Evolutionary conservation across 2,113 vertebrate genomes (phyloP).

Genomic region (Chionomys nivalis): DNA sequence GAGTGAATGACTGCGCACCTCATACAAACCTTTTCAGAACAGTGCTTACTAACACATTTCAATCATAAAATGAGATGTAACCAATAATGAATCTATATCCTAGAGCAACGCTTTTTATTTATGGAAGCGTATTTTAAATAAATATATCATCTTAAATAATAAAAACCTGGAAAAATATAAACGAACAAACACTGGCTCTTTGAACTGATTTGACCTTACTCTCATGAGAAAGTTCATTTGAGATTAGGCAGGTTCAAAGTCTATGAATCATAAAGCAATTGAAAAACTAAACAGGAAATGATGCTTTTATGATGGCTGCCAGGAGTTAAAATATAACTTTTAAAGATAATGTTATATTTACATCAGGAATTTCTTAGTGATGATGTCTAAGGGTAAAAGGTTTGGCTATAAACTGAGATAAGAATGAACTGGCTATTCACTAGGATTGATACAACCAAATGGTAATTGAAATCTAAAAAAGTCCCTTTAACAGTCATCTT

Average conservation of each 20-base stretch:
- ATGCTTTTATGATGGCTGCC: conserved; percentile 42
- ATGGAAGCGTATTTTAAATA: conserved; percentile 50
- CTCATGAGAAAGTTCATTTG: conserved; percentile 62
- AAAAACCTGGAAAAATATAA: background rate
- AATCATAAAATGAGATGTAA: conserved; percentile 27
- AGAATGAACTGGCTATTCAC: background rate
- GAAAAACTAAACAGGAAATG: conserved; percentile 61
- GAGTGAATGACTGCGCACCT: background rate
- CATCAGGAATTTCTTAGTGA: conserved; percentile 46
- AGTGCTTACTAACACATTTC: background rate
- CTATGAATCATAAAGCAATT: conserved; percentile 72
- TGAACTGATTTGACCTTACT: conserved; percentile 70
- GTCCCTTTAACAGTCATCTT: conserved; percentile 24
- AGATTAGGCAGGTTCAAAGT: conserved; percentile 72
- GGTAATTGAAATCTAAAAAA: conserved; percentile 42
- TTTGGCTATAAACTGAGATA: conserved; percentile 43
- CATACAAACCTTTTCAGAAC: background rate
- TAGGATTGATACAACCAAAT: background rate
- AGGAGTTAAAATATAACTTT: conserved; percentile 46
- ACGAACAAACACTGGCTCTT: background rate
- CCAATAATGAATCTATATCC: background rate
- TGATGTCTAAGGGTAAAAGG: conserved; percentile 51
- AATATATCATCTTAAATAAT: conserved; percentile 11
- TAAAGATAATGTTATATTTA: conserved; percentile 47
- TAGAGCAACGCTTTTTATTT: background rate